Evolutionary conservation across 92 coral and sea anemone genomes (phyloP).

Genomic region (Micromussa lordhowensis): DNA sequence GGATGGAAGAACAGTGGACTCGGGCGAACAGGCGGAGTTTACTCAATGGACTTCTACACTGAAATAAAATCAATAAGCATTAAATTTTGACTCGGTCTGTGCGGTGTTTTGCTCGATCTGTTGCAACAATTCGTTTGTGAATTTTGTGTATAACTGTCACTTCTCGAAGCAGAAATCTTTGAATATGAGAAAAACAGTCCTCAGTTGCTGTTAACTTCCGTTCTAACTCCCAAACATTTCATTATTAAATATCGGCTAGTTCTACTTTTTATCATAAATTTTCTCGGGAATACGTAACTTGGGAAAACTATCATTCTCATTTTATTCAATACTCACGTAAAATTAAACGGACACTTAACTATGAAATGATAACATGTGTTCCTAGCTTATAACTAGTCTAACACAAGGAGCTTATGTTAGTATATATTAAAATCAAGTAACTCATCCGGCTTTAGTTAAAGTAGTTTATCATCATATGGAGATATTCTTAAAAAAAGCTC

Average conservation of each 20-base stretch:
- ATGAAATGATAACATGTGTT: background rate
- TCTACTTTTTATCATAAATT: background rate
- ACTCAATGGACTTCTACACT: slow-evolving; percentile 70
- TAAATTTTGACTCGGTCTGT: background rate
- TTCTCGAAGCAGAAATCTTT: background rate
- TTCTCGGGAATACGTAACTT: background rate
- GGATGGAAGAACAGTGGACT: slow-evolving; percentile 68
- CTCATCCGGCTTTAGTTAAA: no score
- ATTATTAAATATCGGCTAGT: background rate
- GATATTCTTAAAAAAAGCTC: no score
- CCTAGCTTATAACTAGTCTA: no score
- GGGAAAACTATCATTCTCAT: background rate
- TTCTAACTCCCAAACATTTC: background rate
- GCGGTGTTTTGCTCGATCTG: background rate
- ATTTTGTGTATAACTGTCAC: no score
- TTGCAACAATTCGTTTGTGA: background rate
- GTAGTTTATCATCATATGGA: no score
- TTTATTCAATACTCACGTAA: background rate
- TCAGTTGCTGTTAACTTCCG: background rate
- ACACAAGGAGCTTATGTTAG: background rate
- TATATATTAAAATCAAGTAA: no score
- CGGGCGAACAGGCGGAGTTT: slow-evolving; percentile 64
- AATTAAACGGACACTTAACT: background rate
- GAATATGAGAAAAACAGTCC: background rate
- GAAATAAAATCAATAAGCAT: slow-evolving; percentile 47